Conservation (phyloP, 2,888 invertebrate species). For the Tachina grossa region DNA sequence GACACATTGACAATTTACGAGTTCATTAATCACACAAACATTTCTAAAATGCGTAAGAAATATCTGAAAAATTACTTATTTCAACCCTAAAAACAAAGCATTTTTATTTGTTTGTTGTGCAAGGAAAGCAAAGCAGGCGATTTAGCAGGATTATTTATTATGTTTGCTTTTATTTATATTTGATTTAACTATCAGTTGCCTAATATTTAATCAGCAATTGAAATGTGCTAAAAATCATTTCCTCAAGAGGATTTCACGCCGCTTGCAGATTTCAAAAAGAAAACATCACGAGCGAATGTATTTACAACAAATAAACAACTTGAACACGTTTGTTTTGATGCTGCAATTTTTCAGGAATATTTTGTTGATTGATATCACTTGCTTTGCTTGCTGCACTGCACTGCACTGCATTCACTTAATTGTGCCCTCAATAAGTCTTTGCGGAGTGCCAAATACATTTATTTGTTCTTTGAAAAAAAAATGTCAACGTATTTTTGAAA, state of each 20-base stretch:
- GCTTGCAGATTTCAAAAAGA: conserved; percentile 8
- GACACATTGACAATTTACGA: conserved; percentile 22
- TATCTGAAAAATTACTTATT: background rate
- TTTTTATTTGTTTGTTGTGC: background rate
- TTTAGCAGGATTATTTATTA: background rate
- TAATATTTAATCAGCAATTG: conserved; percentile 23
- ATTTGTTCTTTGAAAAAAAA: background rate
- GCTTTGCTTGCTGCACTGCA: conserved; percentile 8
- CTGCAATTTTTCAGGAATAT: conserved; percentile 19
- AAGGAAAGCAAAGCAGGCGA: background rate
- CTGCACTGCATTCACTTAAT: conserved; percentile 14
- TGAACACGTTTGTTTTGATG: conserved; percentile 55
- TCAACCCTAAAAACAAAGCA: conserved; percentile 14
- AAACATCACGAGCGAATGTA: conserved; percentile 33
- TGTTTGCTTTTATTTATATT: background rate
- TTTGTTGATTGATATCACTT: conserved; percentile 1
- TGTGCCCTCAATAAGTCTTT: conserved; percentile 43
- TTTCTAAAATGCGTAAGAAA: conserved; percentile 15
- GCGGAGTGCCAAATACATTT: conserved; percentile 36
- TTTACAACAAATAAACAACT: conserved; percentile 28
- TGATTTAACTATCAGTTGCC: conserved; percentile 24
- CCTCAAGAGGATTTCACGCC: background rate
- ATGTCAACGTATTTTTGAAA: conserved; percentile 26
- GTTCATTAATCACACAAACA: conserved; percentile 33
- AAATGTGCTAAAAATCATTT: conserved; percentile 24